Conservation (phyloP, 2,113 vertebrate species). For the Atlantisia rogersi region DNA sequence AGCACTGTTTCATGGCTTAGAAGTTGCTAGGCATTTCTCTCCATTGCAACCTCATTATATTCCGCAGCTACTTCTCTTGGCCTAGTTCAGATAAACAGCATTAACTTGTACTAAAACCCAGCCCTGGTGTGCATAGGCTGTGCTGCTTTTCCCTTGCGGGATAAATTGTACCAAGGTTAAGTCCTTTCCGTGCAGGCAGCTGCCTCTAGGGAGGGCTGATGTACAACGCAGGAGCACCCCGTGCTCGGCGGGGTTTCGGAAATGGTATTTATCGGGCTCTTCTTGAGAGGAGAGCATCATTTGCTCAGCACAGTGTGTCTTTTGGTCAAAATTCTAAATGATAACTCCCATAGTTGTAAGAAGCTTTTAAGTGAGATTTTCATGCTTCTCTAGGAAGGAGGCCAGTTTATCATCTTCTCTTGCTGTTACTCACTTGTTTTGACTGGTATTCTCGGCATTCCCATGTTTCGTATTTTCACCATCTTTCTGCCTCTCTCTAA, state of each 20-base stretch:
- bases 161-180: neutral
- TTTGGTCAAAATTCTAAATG: neutral
- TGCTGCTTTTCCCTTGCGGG: neutral
- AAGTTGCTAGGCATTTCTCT: neutral
- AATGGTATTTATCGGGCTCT: neutral
- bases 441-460: neutral
- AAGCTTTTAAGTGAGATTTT: neutral
- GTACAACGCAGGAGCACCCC: neutral
- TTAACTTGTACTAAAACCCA: neutral
- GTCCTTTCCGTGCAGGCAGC: neutral
- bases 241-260: fast-evolving
- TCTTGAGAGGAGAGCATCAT: fast-evolving
- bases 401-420: neutral
- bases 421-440: neutral
- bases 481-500: neutral
- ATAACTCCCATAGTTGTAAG: neutral
- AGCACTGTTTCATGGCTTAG: neutral
- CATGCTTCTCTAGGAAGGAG: neutral
- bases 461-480: neutral
- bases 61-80: neutral
- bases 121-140: neutral
- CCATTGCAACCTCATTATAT: neutral
- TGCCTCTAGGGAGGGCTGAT: neutral
- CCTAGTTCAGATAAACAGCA: neutral
- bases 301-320: neutral